Conservation (phyloP, 2,888 invertebrate species). For the Gortyna flavago region DNA sequence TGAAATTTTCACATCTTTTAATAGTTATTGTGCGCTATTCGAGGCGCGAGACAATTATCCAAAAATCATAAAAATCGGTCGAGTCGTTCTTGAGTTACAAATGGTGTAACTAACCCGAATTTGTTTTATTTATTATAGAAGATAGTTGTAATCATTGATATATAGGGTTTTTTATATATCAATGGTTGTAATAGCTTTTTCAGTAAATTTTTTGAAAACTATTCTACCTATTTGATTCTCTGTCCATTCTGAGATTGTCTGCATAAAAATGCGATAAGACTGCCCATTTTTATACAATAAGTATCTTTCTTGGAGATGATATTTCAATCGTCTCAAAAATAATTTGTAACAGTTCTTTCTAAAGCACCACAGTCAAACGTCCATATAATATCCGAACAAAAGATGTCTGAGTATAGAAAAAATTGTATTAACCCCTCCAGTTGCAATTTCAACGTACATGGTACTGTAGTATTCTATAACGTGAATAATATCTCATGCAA, state of each 20-base stretch:
- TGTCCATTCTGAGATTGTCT: background rate
- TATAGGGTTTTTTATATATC: too few relatives aligned
- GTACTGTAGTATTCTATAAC: constrained; percentile 16
- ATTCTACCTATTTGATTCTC: background rate
- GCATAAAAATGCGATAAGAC: background rate
- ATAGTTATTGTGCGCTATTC: too few relatives aligned
- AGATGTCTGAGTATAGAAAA: background rate
- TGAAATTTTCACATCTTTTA: too few relatives aligned
- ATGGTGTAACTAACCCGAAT: too few relatives aligned
- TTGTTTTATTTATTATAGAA: too few relatives aligned
- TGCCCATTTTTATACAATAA: background rate
- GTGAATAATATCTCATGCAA: constrained; percentile 53
- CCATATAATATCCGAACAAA: background rate
- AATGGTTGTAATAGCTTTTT: background rate
- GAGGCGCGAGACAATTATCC: too few relatives aligned
- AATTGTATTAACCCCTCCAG: background rate
- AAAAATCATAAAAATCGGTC: too few relatives aligned
- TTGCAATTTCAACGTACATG: constrained; percentile 15
- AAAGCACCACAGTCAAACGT: background rate
- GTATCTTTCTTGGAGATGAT: background rate
- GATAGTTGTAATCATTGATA: too few relatives aligned
- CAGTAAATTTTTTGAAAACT: background rate
- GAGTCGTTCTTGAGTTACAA: too few relatives aligned
- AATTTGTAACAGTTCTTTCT: background rate
- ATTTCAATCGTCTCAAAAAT: background rate